A percentile compares a stretch with the other conserved stretches of the same genome.
Evolutionary conservation across 37 sponge, comb jelly and placozoan genomes (phyloP).

Genomic region (Theonella swinhoei): DNA sequence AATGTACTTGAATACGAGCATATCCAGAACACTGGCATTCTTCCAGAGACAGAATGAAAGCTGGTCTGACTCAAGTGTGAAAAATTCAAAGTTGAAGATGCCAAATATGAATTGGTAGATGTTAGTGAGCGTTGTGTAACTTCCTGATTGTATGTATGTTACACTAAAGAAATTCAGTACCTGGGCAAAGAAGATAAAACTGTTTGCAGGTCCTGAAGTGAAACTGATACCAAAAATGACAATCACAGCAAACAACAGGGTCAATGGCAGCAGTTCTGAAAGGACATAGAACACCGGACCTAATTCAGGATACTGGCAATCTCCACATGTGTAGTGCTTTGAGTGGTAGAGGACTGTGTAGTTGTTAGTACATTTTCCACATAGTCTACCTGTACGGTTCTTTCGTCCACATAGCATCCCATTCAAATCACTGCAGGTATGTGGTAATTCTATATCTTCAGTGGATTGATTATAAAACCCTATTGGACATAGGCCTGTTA

Average conservation of each 20-base stretch:
- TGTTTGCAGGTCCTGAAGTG: slow-evolving; percentile 20
- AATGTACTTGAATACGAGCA: slow-evolving; percentile 36
- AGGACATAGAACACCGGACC: slow-evolving; percentile 23
- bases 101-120: slow-evolving; percentile 38
- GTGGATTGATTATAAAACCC: slow-evolving; percentile 10
- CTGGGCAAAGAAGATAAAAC: slow-evolving; percentile 41
- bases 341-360: slow-evolving; percentile 39
- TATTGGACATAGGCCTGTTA: slow-evolving; percentile 28
- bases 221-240: slow-evolving; percentile 25
- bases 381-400: slow-evolving; percentile 29
- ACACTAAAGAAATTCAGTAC: slow-evolving; percentile 20
- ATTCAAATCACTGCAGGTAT: not conserved
- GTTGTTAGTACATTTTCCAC: slow-evolving; percentile 21
- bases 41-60: slow-evolving; percentile 48
- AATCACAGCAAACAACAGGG: slow-evolving; percentile 11
- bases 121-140: not conserved
- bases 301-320: not conserved
- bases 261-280: slow-evolving; percentile 42
- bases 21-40: slow-evolving; percentile 24
- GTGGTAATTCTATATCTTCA: not conserved
- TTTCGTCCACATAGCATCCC: slow-evolving; percentile 12
- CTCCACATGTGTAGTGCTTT: slow-evolving; percentile 2
- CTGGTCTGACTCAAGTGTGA: not conserved
- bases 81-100: slow-evolving; percentile 32
- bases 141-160: not conserved